Base-by-base conservation (phyloP, 2,797 vertebrate species). In the Silurus lanzhouensis region DNA sequence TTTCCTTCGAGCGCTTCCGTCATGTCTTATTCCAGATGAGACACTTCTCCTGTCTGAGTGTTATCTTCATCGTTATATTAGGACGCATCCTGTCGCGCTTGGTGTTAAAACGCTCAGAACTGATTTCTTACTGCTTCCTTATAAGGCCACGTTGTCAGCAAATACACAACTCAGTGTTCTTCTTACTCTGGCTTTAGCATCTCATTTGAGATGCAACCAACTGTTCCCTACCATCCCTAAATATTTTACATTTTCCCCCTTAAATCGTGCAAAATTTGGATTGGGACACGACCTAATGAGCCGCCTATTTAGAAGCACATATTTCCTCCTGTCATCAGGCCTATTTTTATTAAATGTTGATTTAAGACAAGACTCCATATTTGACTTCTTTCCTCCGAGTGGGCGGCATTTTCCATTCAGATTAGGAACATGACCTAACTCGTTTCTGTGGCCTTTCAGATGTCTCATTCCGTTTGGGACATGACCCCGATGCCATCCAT, bases 101-200 rank as follows among this genome's bases (percentile, higher is more conserved):
- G 6, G 20, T 70, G 22, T 58, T 15, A n/a, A 46, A 12, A 22
- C 25, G 38, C 38, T 38, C 57, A 44, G 19, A 1, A 4, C 12
- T 38, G 19, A 70, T 60, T 27, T 82, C 66, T 44, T 6, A 58
- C 81, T 46, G 55, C 67, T 66, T 81, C 63, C 78, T 81, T 81
- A 81, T 67, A 67, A 81, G 78, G 63, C 46, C 27, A 14, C 12
- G 63, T 52, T n/a, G 57, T 66, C 58, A 63, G 19, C 22, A 27
- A 17, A 7, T 25, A 60, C 55, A 25, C 75, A 22, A 25, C 58
- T 20, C 38, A 46, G 8, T 44, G 76, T 6, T 12, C 63, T 46
- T 61, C 27, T 58, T 38, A 5, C 57, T 20, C 75, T 60, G 55
- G 13, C 15, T 31, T 58, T 1, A 15, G 25, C 52, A 60, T 38